These are phyloP conservation scores for Drosophila nr. perissopoda DNA, from an alignment of 2,888 invertebrate genomes.

Conservation along the genomic window DNA sequence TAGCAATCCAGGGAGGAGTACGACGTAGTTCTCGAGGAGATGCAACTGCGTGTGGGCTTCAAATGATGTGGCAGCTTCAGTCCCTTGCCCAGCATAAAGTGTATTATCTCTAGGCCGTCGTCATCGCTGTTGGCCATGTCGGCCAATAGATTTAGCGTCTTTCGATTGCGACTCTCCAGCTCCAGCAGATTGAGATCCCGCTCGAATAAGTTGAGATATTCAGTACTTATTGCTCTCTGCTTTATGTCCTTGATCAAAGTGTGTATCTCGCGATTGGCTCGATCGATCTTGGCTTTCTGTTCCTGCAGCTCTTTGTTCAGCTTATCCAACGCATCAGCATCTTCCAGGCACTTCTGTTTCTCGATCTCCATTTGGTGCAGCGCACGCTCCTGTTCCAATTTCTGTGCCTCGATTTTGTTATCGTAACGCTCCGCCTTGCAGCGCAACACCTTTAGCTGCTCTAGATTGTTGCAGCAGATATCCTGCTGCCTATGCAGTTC, in stretches of 20 bases:
- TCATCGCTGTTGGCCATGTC: constrained; percentile 85
- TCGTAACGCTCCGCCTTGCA: constrained; percentile 70
- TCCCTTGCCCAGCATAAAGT: constrained; percentile 80
- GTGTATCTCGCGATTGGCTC: constrained; percentile 83
- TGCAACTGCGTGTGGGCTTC: constrained; percentile 70
- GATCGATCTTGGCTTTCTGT: constrained; percentile 82
- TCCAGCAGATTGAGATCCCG: constrained; percentile 87
- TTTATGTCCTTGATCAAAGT: constrained; percentile 72
- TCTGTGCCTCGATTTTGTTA: constrained; percentile 62
- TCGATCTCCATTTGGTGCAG: constrained; percentile 66
- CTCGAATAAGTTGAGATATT: constrained; percentile 75
- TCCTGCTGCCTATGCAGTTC: constrained; percentile 69
- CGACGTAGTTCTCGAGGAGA: constrained; percentile 80
- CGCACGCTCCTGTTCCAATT: constrained; percentile 66
- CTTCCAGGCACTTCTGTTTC: constrained; percentile 70
- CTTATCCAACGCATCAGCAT: constrained; percentile 76
- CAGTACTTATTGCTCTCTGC: constrained; percentile 73
- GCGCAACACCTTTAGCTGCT: constrained; percentile 69
- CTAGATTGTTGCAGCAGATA: constrained; percentile 71
- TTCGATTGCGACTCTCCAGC: constrained; percentile 87
- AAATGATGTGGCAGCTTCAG: constrained; percentile 82
- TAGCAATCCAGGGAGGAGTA: constrained; percentile 66
- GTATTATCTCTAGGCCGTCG: constrained; percentile 78
- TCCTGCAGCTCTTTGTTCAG: constrained; percentile 83
- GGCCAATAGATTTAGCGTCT: constrained; percentile 86